Conservation (phyloP, 2,888 invertebrate species). For the Drosophila borealis region DNA sequence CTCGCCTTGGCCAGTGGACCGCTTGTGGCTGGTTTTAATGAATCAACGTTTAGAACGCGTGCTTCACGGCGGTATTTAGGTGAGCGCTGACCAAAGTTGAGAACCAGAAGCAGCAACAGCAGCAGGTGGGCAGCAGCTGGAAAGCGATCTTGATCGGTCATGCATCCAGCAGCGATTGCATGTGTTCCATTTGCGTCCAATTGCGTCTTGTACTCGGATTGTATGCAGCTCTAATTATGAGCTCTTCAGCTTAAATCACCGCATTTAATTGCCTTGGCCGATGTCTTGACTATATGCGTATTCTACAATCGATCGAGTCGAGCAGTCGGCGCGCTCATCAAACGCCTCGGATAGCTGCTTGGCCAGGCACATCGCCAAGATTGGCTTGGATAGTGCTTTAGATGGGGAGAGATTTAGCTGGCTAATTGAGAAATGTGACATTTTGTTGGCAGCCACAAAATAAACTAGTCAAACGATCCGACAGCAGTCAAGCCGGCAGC, state of each 20-base stretch:
- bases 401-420: slow-evolving; percentile 7
- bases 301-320: slow-evolving; percentile 25
- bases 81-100: slow-evolving; percentile 37
- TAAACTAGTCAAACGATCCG: background rate
- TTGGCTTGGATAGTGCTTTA: background rate
- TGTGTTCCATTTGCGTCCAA: slow-evolving; percentile 31
- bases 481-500: background rate
- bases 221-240: slow-evolving; percentile 45
- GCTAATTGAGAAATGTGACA: slow-evolving; percentile 4
- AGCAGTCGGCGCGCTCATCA: slow-evolving; percentile 30
- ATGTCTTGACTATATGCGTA: slow-evolving; percentile 2
- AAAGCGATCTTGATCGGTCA: slow-evolving; percentile 34
- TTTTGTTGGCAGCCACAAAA: slow-evolving; percentile 1
- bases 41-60: slow-evolving; percentile 44
- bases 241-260: slow-evolving; percentile 62
- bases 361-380: background rate
- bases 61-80: slow-evolving; percentile 63
- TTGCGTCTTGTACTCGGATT: slow-evolving; percentile 26
- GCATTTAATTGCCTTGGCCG: slow-evolving; percentile 51
- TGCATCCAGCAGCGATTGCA: slow-evolving; percentile 22
- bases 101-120: slow-evolving; percentile 7
- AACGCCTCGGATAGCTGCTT: slow-evolving; percentile 6
- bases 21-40: slow-evolving; percentile 23
- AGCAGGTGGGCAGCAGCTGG: slow-evolving; percentile 42
- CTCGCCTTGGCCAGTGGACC: slow-evolving; percentile 56